Evolutionary conservation across 2,797 vertebrate genomes (phyloP), one percentile per base, ranked within the genome.

Genomic region (Typhlichthys subterraneus): DNA sequence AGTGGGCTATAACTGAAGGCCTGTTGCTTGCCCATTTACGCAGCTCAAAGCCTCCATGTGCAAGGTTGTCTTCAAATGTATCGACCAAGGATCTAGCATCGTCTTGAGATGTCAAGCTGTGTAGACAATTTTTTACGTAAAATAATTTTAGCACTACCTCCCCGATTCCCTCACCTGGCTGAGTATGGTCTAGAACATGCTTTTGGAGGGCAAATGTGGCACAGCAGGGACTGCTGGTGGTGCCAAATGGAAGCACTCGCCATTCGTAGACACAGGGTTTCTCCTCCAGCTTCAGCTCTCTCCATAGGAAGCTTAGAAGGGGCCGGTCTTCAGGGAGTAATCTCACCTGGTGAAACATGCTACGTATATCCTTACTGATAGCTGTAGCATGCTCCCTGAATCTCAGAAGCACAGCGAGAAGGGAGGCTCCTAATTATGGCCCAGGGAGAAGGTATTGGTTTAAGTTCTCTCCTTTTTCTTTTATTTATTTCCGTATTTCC

Each of bases 321-420:
- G 50, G 3, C n/a, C 4, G n/a, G 5, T 52, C n/a, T 52, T 52
- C 3, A 1, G n/a, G 50, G 2, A 52, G 14, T 14, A 52, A 14
- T 14, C 23, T n/a, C 10, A 50, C 19, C 45, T 62, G 59, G 9
- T 68, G 65, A 6, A 68, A 61, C 53, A 62, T 68, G 2, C 45
- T 58, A n/a, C 55, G 45, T 1, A 61, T 68, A 19, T 68, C 58
- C 6, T 52, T 45, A 48, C 58, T 61, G 3, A 57, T 3, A 11
- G 59, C 59, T 1, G 45, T 29, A 12, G 57, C 14, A 61, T 57
- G 53, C 1, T 56, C 45, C 11, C 31, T 2, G n/a, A 69, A 62
- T 1, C 54, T 2, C 4, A 58, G 2, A 4, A 58, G 33, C 5
- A 63, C 59, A 14, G 17, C 59, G n/a, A 46, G 38, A 10, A 70